Conservation (phyloP, 2,113 vertebrate genomes). For the Triplophysa rosa region DNA sequence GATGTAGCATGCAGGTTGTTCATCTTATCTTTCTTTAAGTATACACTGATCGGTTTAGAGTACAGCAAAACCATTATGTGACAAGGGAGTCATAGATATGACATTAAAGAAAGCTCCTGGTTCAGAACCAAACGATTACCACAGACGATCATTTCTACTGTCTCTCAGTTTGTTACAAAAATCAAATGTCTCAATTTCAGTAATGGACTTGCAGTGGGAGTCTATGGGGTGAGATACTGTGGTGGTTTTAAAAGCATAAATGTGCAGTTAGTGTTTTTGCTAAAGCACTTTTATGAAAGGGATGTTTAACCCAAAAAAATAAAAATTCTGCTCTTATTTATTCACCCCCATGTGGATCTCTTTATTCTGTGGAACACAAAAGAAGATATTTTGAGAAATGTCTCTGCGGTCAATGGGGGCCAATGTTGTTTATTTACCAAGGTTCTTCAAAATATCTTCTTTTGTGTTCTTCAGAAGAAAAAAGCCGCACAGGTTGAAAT, state of each 20-base stretch:
- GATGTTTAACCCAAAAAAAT: no score
- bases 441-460: no score
- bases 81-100: neutral
- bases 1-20: conserved; percentile 16
- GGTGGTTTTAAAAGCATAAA: neutral
- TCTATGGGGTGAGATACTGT: neutral
- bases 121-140: neutral
- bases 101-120: neutral
- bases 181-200: neutral
- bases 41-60: neutral
- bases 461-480: no score
- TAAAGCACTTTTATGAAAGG: neutral
- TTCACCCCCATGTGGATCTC: no score
- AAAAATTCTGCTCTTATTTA: no score
- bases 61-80: neutral
- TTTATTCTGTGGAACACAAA: no score
- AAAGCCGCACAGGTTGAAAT: no score
- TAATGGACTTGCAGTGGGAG: neutral
- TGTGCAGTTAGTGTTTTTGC: neutral
- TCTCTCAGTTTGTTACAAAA: neutral
- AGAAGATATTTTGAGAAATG: no score
- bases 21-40: conserved; percentile 14
- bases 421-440: no score
- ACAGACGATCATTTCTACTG: neutral
- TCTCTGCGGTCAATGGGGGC: no score